These are phyloP conservation scores for Onthophagus sagittarius DNA, from an alignment of 2,888 invertebrate genomes.

Conservation along the genomic window DNA sequence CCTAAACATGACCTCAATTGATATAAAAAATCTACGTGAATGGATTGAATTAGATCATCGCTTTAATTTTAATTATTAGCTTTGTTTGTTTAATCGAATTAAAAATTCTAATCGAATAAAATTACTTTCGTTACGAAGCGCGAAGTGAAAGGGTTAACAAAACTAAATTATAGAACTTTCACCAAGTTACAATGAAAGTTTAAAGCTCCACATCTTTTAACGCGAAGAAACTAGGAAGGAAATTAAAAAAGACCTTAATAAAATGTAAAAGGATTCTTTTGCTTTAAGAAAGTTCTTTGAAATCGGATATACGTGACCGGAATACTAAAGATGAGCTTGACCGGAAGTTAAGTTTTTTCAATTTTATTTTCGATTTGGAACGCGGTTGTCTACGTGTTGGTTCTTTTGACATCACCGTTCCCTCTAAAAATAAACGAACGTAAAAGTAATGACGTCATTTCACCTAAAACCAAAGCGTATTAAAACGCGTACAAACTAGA, in stretches of 20 bases:
- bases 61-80: neutral
- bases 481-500: neutral
- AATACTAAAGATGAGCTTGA: no score
- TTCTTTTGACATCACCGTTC: neutral
- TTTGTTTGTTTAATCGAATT: neutral
- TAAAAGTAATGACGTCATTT: neutral
- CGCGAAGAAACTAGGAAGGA: neutral
- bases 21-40: neutral
- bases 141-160: neutral
- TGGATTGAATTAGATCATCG: neutral
- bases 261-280: neutral
- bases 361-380: neutral
- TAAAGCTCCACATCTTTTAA: neutral
- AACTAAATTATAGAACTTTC: neutral
- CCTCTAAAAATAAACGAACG: neutral
- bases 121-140: neutral
- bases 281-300: no score
- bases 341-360: neutral
- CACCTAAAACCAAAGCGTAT: neutral
- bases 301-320: no score
- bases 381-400: neutral
- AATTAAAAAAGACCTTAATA: neutral
- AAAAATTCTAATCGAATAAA: neutral
- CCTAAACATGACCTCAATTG: neutral
- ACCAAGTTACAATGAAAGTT: neutral